Conservation (phyloP, 2,888 invertebrate species). For the Chymomyza fuscimana region DNA sequence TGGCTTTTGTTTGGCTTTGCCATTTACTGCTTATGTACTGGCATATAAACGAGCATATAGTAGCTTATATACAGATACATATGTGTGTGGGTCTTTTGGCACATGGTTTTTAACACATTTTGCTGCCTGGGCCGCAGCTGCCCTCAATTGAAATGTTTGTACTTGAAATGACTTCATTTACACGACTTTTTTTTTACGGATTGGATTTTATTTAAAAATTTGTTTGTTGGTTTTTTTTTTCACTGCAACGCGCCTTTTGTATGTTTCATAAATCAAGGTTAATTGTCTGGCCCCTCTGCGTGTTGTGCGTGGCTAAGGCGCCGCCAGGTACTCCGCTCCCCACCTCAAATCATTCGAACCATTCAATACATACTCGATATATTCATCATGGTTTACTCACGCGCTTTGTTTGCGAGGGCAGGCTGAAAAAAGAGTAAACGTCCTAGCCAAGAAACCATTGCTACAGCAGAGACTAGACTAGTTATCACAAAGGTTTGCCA, state of each 20-base stretch:
- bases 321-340: not conserved
- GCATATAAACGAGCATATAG: not conserved
- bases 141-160: slow-evolving; percentile 47
- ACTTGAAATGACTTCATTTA: slow-evolving; percentile 67
- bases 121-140: slow-evolving; percentile 27
- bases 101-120: slow-evolving; percentile 24
- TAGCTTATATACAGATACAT: no score
- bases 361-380: no score
- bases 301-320: slow-evolving; percentile 11
- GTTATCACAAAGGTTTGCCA: no score
- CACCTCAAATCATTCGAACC: not conserved
- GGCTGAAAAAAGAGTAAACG: no score
- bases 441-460: no score
- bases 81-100: slow-evolving; percentile 13
- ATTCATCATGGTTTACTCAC: no score
- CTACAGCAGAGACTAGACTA: no score
- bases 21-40: not conserved
- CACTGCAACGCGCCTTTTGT: slow-evolving; percentile 27
- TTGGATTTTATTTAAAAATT: slow-evolving; percentile 10
- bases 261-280: slow-evolving; percentile 58
- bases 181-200: slow-evolving; percentile 46
- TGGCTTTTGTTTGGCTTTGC: not conserved
- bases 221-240: slow-evolving; percentile 16
- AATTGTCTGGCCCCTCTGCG: slow-evolving; percentile 32
- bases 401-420: no score